A percentile compares a stretch with the other conserved stretches of the same genome.
These are phyloP conservation scores for Anagrus nilaparvatae DNA, from an alignment of 1,140 invertebrate species.

Conservation along the genomic window DNA sequence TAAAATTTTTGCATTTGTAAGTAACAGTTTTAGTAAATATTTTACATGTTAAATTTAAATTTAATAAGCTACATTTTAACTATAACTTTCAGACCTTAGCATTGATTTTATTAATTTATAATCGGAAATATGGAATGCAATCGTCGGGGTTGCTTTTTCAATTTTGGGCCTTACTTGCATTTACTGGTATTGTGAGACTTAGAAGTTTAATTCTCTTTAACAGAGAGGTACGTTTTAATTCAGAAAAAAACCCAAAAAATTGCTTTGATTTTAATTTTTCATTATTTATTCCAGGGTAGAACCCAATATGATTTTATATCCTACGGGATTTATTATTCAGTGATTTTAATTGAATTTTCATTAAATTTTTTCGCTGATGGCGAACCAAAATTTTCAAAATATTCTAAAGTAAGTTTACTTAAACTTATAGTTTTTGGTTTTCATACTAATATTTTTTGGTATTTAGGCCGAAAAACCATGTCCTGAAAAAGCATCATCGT, in stretches of 20 bases:
- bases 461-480: slow-evolving; percentile 61
- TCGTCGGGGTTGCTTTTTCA: slow-evolving; percentile 79
- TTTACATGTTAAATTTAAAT: too few relatives aligned
- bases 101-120: slow-evolving; percentile 58
- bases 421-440: too few relatives aligned
- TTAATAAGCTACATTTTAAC: slow-evolving; percentile 11
- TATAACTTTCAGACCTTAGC: slow-evolving; percentile 55
- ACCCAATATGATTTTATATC: slow-evolving; percentile 53
- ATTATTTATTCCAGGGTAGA: too few relatives aligned
- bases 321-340: slow-evolving; percentile 71
- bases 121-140: slow-evolving; percentile 69
- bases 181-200: slow-evolving; percentile 63
- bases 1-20: slow-evolving; percentile 68
- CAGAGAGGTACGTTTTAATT: too few relatives aligned
- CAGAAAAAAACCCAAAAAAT: slow-evolving; percentile 36
- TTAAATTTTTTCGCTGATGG: slow-evolving; percentile 72
- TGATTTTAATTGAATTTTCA: slow-evolving; percentile 65
- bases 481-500: slow-evolving; percentile 76
- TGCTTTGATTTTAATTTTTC: too few relatives aligned
- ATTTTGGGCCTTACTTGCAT: slow-evolving; percentile 69
- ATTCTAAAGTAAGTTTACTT: slow-evolving; percentile 50
- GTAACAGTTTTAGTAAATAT: too few relatives aligned
- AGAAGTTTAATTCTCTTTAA: too few relatives aligned
- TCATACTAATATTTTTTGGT: slow-evolving; percentile 14
- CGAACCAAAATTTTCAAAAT: slow-evolving; percentile 55